Evolutionary conservation across 2,888 invertebrate species (phyloP), one percentile per base, ranked within the genome.

Genomic region (Masnerella sp.): DNA sequence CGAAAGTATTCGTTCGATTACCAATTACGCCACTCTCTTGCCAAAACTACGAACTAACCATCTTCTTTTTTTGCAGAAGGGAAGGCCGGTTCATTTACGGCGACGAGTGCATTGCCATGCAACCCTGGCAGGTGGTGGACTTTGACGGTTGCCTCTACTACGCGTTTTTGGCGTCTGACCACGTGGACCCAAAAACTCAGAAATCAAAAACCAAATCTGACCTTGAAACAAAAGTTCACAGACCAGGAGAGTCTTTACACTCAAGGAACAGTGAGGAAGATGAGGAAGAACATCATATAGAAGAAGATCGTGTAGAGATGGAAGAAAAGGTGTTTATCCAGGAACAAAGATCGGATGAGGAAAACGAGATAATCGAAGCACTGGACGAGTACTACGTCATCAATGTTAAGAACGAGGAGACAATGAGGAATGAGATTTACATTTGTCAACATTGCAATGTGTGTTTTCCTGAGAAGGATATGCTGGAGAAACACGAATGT

Each of bases 121-220:
- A 81, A 54, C 80, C 82, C 2, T 83, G 82, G 83, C 80, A 83
- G 56, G 65, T 84, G 12, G 82, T 84, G 49, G 83, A 84, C 54
- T 77, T 84, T 8, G 82, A 81, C 3, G 83, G 82, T 20, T 74
- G 71, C 45, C 79, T 79, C 12, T 84, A 82, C 76, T 82, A 83
- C 47, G 83, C 84, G 28, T 84, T 83, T 68, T 67, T 84, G 12
- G 47, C 59, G n/a, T 11, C 14, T 8, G 15, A 9, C 0, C 72
- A 34, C n/a, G n/a, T n/a, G n/a, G 75, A 69, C 43, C 75, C 14
- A 4, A 12, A 2, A 36, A 36, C n/a, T n/a, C n/a, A n/a, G n/a
- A n/a, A n/a, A n/a, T n/a, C n/a, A n/a, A n/a, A n/a, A n/a, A n/a
- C n/a, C n/a, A n/a, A n/a, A n/a, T n/a, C n/a, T n/a, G n/a, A n/a